These are phyloP conservation scores for Branchellion lobata DNA, from an alignment of 2,888 invertebrate species.

Conservation along the genomic window DNA sequence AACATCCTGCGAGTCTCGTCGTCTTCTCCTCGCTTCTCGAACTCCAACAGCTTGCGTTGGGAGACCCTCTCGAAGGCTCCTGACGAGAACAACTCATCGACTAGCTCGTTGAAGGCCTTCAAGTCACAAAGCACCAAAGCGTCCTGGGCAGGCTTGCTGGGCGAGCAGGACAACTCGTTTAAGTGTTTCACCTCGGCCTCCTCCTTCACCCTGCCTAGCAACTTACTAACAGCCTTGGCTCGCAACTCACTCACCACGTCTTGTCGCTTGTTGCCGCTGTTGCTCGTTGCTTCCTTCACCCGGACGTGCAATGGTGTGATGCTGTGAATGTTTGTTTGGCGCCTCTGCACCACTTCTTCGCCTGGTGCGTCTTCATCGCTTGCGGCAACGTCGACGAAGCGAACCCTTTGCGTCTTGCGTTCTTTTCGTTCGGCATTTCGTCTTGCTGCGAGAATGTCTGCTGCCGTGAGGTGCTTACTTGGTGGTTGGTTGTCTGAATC, in stretches of 20 bases:
- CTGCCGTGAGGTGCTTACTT: no score
- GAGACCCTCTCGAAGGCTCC: neutral
- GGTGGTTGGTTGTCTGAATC: no score
- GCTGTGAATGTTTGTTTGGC: no score
- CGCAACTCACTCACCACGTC: constrained; percentile 16
- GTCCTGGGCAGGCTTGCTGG: constrained; percentile 5
- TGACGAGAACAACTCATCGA: constrained; percentile 31
- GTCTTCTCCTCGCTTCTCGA: neutral
- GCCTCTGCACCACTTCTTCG: no score
- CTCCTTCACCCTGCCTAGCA: constrained; percentile 16
- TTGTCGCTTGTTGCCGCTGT: no score
- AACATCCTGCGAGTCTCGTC: constrained; percentile 7
- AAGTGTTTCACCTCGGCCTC: constrained; percentile 18
- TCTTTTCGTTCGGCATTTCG: no score
- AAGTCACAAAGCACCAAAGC: constrained; percentile 19
- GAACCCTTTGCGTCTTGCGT: no score
- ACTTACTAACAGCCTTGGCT: constrained; percentile 11
- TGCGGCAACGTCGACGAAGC: no score
- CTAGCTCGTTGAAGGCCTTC: constrained; percentile 26
- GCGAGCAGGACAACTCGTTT: constrained; percentile 3
- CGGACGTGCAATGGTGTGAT: no score
- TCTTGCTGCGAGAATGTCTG: no score
- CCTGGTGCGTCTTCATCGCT: no score
- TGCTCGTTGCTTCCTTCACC: neutral
- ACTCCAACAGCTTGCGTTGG: neutral